Base-by-base conservation (phyloP, 2,888 invertebrate species). In the Cremastobaeus sp. region DNA sequence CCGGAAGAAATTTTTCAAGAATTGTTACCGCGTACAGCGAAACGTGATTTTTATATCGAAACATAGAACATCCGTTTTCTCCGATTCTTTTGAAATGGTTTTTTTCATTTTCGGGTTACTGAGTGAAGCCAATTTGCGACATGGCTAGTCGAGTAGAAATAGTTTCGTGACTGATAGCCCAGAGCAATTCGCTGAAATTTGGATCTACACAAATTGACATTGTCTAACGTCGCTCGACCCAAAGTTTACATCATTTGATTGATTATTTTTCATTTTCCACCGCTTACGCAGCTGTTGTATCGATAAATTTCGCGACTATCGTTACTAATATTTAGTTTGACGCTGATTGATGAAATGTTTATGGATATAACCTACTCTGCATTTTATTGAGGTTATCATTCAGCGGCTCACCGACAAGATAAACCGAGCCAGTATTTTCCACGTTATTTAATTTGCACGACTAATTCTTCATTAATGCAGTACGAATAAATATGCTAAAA, bases 231-330 rank as follows among this genome's bases (percentile, higher is more conserved):
- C 2, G 25, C 5, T 9, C 1, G 12, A 34, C 4, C 15, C n/a
- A 35, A 37, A 47, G 55, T 65, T 65, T 50, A 47, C 55, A 9
- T 11, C 32, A 14, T 15, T 18, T 78, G 78, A 78, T 78, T 72
- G 75, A 78, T 78, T 76, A 77, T 74, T 66, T 74, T 37, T 45
- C 65, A 68, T 74, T 65, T 74, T 78, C 68, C 55, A 78, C 68
- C 68, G 74, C 77, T 76, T 72, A 64, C 65, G 71, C 73, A 66
- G 60, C 72, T 64, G 66, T 52, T 54, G 72, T 73, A 65, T 52
- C 78, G 74, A 77, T 78, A 78, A 76, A 77, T 75, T 76, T 48
- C 20, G 65, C 14, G 74, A 57, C 72, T 74, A 78, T 74, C 76
- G 76, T 60, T 78, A 66, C 72, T 70, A 66, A 60, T 45, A 65